Evolutionary conservation across 2,888 invertebrate species (phyloP), one percentile per base, ranked within the genome.

Genomic region (Xiphydria camelus): DNA sequence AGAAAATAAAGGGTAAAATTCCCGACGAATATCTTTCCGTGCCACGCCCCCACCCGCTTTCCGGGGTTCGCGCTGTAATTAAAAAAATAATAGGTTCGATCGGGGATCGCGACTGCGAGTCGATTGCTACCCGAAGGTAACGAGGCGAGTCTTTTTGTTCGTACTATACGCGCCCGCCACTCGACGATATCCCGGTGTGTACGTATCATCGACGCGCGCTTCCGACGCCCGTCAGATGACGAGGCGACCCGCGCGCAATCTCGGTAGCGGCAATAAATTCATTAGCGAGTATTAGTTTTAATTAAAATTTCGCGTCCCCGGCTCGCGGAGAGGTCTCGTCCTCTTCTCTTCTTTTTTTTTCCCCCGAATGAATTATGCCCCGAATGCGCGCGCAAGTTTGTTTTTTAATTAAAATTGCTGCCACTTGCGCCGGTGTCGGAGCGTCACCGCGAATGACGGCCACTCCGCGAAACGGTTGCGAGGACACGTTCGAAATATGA

Each of bases 331-430:
- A n/a, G n/a, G n/a, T 33, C 18, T 26, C 42, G 14, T 44, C 47
- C 41, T 40, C 47, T 40, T 21, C 26, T 21, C 32, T 35, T 33
- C 34, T 23, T 40, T 37, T 45, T 41, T 42, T 37, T 51, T 35
- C 25, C 40, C 44, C 5, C 41, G 37, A 21, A 38, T 52, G 45
- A 48, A 53, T 53, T 53, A 51, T 53, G 38, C 42, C 43, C 38
- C 25, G 22, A 7, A 26, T 26, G 10, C 14, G 3, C 17, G 33
- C 15, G 23, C 26, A 53, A 49, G 45, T 45, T 51, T 44, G 53
- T 53, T 48, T 48, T 55, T 55, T 54, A 55, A 55, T 55, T 54
- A 54, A 54, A 54, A 55, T 49, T 54, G n/a, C 53, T 51, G 51
- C 47, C 53, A 54, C 37, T 45, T 36, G 34, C 14, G 10, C 42